A percentile compares a stretch with the other conserved stretches of the same genome.
These are phyloP conservation scores for Eupithecia subumbrata DNA, from an alignment of 2,888 invertebrate genomes.

Conservation along the genomic window DNA sequence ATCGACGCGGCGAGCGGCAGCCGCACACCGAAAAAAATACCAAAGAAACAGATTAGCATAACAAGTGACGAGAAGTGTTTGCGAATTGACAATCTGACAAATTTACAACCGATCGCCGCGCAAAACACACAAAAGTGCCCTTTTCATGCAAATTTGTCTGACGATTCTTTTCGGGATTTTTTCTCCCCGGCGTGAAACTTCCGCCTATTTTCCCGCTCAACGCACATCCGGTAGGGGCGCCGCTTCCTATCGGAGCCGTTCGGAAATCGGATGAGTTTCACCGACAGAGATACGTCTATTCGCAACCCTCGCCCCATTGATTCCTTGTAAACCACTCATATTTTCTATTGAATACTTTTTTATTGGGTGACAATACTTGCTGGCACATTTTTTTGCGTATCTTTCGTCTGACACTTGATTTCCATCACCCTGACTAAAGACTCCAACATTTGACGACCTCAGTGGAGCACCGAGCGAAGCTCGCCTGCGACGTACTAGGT, in stretches of 20 bases:
- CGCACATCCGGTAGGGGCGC: conserved; percentile 75
- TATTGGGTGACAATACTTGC: conserved; percentile 64
- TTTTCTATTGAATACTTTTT: conserved; percentile 70
- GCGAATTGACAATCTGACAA: conserved; percentile 81
- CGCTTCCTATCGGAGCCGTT: conserved; percentile 70
- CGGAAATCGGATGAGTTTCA: conserved; percentile 74
- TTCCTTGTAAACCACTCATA: conserved; percentile 61
- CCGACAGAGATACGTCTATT: conserved; percentile 68
- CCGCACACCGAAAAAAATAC: conserved; percentile 49
- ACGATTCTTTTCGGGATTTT: conserved; percentile 72
- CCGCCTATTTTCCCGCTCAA: conserved; percentile 83
- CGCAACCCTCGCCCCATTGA: conserved; percentile 64
- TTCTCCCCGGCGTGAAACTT: conserved; percentile 74
- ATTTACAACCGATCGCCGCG: conserved; percentile 78
- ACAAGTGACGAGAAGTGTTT: conserved; percentile 76
- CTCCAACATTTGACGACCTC: neutral
- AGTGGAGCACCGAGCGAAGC: neutral
- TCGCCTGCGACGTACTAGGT: neutral
- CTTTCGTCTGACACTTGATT: neutral
- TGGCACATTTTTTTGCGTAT: conserved; percentile 29
- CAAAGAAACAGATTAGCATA: conserved; percentile 74
- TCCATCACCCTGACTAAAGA: neutral
- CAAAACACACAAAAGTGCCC: conserved; percentile 76
- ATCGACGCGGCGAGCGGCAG: conserved; percentile 42
- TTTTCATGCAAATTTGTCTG: conserved; percentile 81